Base-by-base conservation (phyloP, 2,113 vertebrate species). In the Montifringilla adamsi region DNA sequence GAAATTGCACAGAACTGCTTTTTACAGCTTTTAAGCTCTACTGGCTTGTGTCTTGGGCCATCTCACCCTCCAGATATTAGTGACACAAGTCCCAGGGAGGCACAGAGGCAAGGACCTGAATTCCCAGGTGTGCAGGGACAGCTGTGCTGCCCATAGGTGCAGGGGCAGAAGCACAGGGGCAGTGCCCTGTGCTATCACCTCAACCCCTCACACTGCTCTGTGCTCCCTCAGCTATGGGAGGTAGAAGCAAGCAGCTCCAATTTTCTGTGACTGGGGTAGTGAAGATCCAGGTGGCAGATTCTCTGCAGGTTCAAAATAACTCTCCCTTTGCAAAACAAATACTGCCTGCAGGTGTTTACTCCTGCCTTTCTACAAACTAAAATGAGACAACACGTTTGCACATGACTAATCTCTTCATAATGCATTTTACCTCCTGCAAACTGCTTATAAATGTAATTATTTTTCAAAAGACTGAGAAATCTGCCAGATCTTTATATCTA, bases 401-500 rank as follows among this genome's bases (percentile, higher is more conserved):
- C 50, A 47, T 50, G 81, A 89, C 43, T 94, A 63, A 93, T 85
- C 84, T 93, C 72, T 89, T 93, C 60, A 83, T 58, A 85, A 94
- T 66, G 87, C 35, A 59, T 94, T 96, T 96, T 91, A 76, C 52
- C 37, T 81, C 58, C 78, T 58, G 68, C 30, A 92, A 74, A 76
- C 21, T 78, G 52, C 44, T 73, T 89, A 87, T 37, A 91, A 90
- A 70, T 44, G 62, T 26, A 62, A 92, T 56, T 69, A n/a, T 89
- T 89, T 92, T 84, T 72, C 55, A 37, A 82, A 64, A 90, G 72
- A 95, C n/a, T 4, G 26, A 89, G 55, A 83, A 73, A 88, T 92
- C 52, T 89, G 68, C 64, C 81, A 91, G 56, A 81, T 89, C 59
- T 96, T 93, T 77, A 76, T 74, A 74, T 78, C 93, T 72, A 96